Percentiles rank a stretch among this genome's conserved stretches.
These are phyloP conservation scores for Piprites chloris DNA, from an alignment of 2,113 vertebrate species.

Conservation along the genomic window DNA sequence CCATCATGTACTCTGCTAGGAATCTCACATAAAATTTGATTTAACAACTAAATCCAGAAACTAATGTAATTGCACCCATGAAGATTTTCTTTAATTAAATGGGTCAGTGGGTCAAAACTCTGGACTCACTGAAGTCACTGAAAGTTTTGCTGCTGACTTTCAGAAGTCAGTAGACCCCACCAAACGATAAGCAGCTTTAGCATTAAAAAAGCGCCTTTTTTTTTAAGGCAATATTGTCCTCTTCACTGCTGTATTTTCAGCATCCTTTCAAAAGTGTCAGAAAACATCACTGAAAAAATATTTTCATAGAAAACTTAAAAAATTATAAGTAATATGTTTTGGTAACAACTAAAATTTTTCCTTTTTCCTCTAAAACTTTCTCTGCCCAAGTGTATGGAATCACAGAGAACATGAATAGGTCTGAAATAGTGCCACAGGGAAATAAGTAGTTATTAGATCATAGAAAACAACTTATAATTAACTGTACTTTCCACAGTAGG, in stretches of 20 bases:
- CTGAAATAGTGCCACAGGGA: not conserved
- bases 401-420: not conserved
- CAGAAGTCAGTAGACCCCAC: not conserved
- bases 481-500: not conserved
- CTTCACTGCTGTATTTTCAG: not conserved
- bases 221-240: not conserved
- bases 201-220: rapidly evolving
- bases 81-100: not conserved
- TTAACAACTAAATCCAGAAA: not conserved
- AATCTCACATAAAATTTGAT: constrained; percentile 7
- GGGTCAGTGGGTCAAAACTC: not conserved
- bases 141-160: not conserved
- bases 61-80: not conserved
- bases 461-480: not conserved
- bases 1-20: not conserved
- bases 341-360: not conserved
- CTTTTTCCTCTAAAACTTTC: not conserved
- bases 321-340: not conserved
- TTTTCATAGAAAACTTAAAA: not conserved
- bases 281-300: not conserved
- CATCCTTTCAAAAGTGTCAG: not conserved
- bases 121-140: not conserved
- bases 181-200: not conserved
- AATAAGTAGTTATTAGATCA: not conserved
- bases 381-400: not conserved